Conservation (phyloP, 2,888 invertebrate genomes). For the Hyposoter didymator region DNA sequence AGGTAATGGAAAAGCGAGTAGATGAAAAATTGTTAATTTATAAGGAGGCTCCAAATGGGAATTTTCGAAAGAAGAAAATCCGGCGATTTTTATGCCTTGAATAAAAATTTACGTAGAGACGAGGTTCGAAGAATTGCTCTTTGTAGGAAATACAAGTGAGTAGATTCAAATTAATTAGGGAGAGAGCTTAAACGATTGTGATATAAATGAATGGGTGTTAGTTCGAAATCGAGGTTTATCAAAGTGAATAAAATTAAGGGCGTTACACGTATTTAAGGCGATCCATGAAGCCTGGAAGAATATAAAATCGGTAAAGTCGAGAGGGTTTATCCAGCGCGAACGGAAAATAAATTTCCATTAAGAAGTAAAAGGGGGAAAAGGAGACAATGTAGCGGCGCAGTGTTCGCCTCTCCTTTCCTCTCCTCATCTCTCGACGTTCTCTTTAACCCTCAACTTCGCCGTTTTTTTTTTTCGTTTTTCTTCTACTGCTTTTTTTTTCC, state of each 20-base stretch:
- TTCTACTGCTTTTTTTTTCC: slow-evolving; percentile 7
- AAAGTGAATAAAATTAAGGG: slow-evolving; percentile 2
- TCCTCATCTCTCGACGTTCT: slow-evolving; percentile 38
- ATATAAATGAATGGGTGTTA: background rate
- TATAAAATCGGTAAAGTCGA: slow-evolving; percentile 29
- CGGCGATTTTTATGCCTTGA: background rate
- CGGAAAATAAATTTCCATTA: slow-evolving; percentile 43
- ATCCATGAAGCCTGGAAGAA: background rate
- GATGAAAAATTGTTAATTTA: slow-evolving; percentile 5
- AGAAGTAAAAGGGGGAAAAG: slow-evolving; percentile 13
- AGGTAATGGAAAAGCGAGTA: background rate
- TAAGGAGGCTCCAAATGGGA: background rate
- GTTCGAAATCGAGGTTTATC: background rate
- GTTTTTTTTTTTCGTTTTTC: background rate
- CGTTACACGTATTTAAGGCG: background rate
- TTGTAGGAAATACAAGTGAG: background rate
- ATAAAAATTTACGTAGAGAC: background rate
- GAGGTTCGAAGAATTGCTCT: background rate
- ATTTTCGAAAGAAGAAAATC: background rate
- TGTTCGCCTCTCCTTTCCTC: slow-evolving; percentile 35
- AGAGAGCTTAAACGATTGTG: background rate
- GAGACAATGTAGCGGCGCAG: slow-evolving; percentile 1
- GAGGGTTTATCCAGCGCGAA: slow-evolving; percentile 48
- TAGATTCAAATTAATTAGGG: background rate
- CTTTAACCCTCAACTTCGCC: slow-evolving; percentile 14